These are phyloP conservation scores for Furcula furcula DNA, from an alignment of 2,888 invertebrate species.

Conservation along the genomic window DNA sequence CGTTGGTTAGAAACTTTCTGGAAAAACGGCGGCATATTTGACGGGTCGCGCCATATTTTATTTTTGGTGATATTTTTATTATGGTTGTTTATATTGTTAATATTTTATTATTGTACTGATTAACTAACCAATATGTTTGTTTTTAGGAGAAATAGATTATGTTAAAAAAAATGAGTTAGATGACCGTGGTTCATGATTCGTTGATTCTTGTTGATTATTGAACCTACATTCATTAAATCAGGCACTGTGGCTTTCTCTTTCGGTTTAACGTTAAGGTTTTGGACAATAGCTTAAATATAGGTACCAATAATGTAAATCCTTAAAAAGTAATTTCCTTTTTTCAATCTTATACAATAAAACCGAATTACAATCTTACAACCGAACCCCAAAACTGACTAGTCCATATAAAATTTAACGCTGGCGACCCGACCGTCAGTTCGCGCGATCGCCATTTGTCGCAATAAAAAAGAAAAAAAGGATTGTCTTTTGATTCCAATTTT, in stretches of 20 bases:
- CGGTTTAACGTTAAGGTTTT: too few species aligned
- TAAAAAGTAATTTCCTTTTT: slow-evolving; percentile 18
- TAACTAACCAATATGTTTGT: too few species aligned
- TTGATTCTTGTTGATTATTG: too few species aligned
- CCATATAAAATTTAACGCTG: slow-evolving; percentile 68
- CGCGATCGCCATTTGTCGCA: slow-evolving; percentile 61
- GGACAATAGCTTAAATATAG: too few species aligned
- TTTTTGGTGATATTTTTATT: slow-evolving; percentile 7
- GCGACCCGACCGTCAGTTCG: slow-evolving; percentile 50
- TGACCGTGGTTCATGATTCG: too few species aligned
- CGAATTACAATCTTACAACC: slow-evolving; percentile 11
- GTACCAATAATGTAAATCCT: too few species aligned
- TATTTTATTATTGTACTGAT: too few species aligned
- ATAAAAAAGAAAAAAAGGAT: slow-evolving; percentile 72
- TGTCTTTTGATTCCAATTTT: slow-evolving; percentile 79
- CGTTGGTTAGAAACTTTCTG: slow-evolving; percentile 32
- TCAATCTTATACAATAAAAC: slow-evolving; percentile 8
- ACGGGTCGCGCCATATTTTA: slow-evolving; percentile 30
- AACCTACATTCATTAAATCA: too few species aligned
- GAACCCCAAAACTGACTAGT: slow-evolving; percentile 35
- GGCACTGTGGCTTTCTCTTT: too few species aligned
- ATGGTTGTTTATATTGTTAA: too few species aligned
- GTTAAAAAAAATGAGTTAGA: too few species aligned
- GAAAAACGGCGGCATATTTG: slow-evolving; percentile 29
- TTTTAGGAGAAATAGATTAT: too few species aligned